Conservation (phyloP, 2,113 vertebrate species). For the Cryptotis parvus region DNA sequence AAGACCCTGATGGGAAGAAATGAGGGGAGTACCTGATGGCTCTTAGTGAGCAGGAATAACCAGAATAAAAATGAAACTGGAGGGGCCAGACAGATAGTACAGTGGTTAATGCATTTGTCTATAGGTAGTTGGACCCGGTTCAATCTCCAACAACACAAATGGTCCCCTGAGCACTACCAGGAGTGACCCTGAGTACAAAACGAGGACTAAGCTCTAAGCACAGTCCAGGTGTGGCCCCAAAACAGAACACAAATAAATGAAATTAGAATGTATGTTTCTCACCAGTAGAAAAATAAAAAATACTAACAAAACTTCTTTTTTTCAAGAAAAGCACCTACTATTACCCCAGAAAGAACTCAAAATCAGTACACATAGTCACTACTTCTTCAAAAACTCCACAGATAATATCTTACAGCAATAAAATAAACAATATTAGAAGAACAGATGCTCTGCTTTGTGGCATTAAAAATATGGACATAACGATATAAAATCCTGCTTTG, state of each 20-base stretch:
- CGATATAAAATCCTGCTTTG: background rate
- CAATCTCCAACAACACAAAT: too few species aligned
- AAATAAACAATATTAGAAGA: background rate
- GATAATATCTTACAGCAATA: background rate
- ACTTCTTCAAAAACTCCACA: background rate
- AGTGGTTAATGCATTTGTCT: too few species aligned
- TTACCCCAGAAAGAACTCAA: background rate
- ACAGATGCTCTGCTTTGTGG: background rate
- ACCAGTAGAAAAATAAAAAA: background rate
- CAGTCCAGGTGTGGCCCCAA: too few species aligned
- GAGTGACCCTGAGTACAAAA: too few species aligned
- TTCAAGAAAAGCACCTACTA: background rate
- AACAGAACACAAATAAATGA: background rate
- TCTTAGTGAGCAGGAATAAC: background rate
- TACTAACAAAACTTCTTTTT: background rate
- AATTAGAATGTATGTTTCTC: conserved; percentile 47
- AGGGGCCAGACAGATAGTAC: too few species aligned
- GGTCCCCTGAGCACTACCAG: too few species aligned
- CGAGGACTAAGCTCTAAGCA: too few species aligned
- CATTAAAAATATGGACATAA: background rate
- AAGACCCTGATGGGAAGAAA: background rate
- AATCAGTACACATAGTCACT: background rate
- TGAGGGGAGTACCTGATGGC: background rate
- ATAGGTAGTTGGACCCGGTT: too few species aligned
- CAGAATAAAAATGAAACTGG: background rate